Conservation (phyloP, 1,140 invertebrate genomes). For the Cydia pomonella region DNA sequence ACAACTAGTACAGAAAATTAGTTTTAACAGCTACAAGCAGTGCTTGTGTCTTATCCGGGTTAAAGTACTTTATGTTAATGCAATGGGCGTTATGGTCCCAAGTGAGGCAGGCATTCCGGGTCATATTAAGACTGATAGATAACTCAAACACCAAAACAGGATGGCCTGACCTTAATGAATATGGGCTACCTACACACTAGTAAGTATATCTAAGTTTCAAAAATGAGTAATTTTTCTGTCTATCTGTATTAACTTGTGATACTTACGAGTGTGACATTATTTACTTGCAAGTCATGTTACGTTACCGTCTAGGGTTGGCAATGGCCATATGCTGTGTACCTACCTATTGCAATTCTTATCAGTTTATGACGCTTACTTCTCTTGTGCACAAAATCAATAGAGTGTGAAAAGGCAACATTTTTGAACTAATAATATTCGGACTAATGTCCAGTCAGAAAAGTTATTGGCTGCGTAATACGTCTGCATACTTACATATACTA, state of each 20-base stretch:
- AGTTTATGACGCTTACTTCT: not conserved
- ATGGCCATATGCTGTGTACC: no score
- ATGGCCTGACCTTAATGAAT: not conserved
- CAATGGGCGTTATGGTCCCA: not conserved
- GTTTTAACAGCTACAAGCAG: no score
- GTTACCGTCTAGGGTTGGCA: no score
- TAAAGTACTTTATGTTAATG: no score
- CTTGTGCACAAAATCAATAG: not conserved
- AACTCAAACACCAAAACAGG: not conserved
- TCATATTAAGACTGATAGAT: not conserved
- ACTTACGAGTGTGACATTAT: no score
- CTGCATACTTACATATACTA: not conserved
- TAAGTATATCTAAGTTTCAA: no score
- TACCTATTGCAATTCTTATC: not conserved
- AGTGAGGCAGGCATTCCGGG: not conserved
- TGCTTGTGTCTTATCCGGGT: no score
- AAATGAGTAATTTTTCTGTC: no score
- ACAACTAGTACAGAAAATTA: not conserved
- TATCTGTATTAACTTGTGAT: not conserved
- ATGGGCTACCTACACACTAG: not conserved
- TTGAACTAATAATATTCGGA: slow-evolving; percentile 7
- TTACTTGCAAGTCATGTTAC: no score
- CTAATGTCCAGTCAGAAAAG: not conserved
- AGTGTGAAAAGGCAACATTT: not conserved
- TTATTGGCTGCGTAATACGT: not conserved